Evolutionary conservation across 2,888 invertebrate genomes (phyloP).

Genomic region (Vandiemenella viatica): DNA sequence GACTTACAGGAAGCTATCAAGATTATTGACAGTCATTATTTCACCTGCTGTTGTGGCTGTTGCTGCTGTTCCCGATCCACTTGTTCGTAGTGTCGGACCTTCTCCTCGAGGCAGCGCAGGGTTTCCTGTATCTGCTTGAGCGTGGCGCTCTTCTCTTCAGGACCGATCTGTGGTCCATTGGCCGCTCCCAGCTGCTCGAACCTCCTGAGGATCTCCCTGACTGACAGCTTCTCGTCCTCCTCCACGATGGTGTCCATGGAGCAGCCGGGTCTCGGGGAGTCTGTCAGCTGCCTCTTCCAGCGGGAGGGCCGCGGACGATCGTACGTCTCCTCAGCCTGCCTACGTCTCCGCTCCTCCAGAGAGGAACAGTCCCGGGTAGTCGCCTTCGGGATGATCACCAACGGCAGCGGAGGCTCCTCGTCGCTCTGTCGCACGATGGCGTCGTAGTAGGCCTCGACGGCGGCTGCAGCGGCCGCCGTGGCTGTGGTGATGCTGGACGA

Average conservation of each 20-base stretch:
- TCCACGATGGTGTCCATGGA: slow-evolving; percentile 68
- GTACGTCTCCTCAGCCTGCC: background rate
- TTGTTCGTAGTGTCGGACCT: slow-evolving; percentile 23
- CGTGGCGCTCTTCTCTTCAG: slow-evolving; percentile 27
- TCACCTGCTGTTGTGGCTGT: no score
- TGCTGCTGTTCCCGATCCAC: no score
- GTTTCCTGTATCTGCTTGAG: slow-evolving; percentile 30
- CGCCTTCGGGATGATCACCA: background rate
- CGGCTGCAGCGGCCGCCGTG: slow-evolving; percentile 8
- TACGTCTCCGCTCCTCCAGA: background rate
- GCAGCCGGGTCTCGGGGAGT: background rate
- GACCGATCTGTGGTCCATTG: slow-evolving; percentile 17
- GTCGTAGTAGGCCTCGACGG: slow-evolving; percentile 10
- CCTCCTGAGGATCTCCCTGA: slow-evolving; percentile 64
- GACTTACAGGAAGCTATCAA: no score
- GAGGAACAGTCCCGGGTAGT: background rate
- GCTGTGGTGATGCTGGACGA: background rate
- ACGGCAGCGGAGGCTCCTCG: slow-evolving; percentile 1
- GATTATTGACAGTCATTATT: no score
- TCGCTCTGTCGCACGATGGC: slow-evolving; percentile 7
- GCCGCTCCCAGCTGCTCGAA: slow-evolving; percentile 50
- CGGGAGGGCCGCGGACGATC: background rate
- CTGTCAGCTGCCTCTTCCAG: slow-evolving; percentile 1
- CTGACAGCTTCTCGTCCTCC: slow-evolving; percentile 61
- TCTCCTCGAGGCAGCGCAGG: slow-evolving; percentile 30